Evolutionary conservation across 1,140 invertebrate species (phyloP), one percentile per base, ranked within the genome.

Genomic region (Tetramorium alpestre): DNA sequence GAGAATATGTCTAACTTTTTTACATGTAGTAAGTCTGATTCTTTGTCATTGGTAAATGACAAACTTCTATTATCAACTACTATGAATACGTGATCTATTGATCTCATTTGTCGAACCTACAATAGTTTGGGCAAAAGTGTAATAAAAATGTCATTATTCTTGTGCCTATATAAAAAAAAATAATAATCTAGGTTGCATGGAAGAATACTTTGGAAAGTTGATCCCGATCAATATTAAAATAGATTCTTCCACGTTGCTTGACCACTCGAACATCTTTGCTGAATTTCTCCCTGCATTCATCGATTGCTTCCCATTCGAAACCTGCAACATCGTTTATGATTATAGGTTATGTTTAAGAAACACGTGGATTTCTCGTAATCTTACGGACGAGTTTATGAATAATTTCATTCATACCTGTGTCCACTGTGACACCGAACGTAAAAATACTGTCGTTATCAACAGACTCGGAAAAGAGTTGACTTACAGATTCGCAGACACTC

Each of bases 261-360:
- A 93, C 87, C 13, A 92, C 69, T 13, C 78, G 62, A 33, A 93
- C 86, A 77, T 91, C 87, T 80, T 92, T 87, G 18, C 92, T 87
- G 81, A 96, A 93, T 89, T 95, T 96, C 92, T 96, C 95, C 86
- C 88, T 92, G 75, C 95, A 96, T 92, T 97, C 96, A 54, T 96
- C 96, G 10, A 94, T 90, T 5, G 96, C 96, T 58, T 95, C 90
- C 88, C 89, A 89, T 91, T 97, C 96, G 87, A 97, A 96, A 49
- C 96, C 96, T 87, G 95, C 6, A 49, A 67, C 4, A 80, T 13
- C 16, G 0, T 78, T 69, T 67, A 16, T 47, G 7, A 10, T 47
- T 76, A 6, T 64, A 91, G 82, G 88, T 89, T 89, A 92, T 77
- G 58, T 62, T 67, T 75, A 41, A 33, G 2, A 56, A 33, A 25